A percentile compares a stretch with the other conserved stretches of the same genome.
Conservation (phyloP, 1,140 invertebrate species). For the Drosophila yakuba region DNA sequence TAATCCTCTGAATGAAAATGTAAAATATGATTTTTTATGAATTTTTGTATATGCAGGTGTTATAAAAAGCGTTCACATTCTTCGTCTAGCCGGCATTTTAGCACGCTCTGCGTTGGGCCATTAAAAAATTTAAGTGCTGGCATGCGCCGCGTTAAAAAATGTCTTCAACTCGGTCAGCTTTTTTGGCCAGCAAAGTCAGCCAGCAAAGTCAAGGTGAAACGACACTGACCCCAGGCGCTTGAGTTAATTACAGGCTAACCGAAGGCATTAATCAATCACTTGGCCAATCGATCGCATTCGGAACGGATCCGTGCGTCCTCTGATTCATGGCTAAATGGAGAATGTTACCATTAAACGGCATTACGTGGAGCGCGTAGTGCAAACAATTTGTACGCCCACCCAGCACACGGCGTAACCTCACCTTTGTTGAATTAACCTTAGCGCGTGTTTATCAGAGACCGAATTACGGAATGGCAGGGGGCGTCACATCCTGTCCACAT, state of each 20-base stretch:
- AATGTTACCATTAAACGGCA: constrained; percentile 20
- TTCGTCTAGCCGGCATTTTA: constrained; percentile 32
- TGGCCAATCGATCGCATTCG: constrained; percentile 16
- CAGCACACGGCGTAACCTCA: constrained; percentile 17
- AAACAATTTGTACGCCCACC: constrained; percentile 51
- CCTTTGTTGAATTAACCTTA: constrained; percentile 72
- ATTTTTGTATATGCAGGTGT: constrained; percentile 13
- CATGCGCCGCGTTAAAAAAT: constrained; percentile 60
- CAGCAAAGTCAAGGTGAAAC: constrained; percentile 56
- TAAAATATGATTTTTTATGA: background rate
- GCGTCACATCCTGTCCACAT: constrained; percentile 68
- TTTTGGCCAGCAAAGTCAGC: constrained; percentile 41
- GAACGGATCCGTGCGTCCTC: constrained; percentile 4
- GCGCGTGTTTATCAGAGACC: constrained; percentile 65
- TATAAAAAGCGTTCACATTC: constrained; percentile 23
- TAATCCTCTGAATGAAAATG: background rate
- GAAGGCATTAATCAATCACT: constrained; percentile 56
- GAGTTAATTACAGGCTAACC: constrained; percentile 60
- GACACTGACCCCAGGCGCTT: constrained; percentile 21
- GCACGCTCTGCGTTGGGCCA: constrained; percentile 13
- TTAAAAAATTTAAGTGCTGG: constrained; percentile 74
- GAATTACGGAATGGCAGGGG: constrained; percentile 47
- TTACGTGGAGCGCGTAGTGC: constrained; percentile 17
- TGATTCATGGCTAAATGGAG: constrained; percentile 21
- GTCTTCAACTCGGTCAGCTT: constrained; percentile 20